Percentiles rank a stretch among this genome's conserved stretches.
Conservation (phyloP, 2,797 vertebrate genomes). For the Selene dorsalis region DNA sequence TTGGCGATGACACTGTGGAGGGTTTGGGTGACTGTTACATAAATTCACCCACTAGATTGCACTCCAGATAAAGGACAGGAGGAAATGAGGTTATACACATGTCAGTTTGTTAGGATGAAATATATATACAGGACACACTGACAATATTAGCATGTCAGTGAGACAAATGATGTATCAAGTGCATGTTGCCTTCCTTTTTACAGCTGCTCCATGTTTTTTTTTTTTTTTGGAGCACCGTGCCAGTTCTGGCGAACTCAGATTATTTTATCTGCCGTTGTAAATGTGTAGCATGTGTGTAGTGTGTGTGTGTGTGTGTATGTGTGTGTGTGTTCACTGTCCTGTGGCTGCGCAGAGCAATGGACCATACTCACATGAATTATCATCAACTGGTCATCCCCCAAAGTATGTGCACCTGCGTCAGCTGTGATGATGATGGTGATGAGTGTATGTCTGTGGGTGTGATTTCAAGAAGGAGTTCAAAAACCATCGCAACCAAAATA, state of each 20-base stretch:
- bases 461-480: constrained; percentile 8
- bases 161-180: neutral
- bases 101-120: neutral
- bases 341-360: constrained; percentile 41
- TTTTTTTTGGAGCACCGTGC: constrained; percentile 7
- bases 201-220: constrained; percentile 20
- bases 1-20: constrained; percentile 33
- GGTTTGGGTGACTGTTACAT: constrained; percentile 6
- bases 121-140: neutral
- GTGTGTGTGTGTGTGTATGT: too few relatives aligned
- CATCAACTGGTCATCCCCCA: constrained; percentile 41
- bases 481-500: neutral
- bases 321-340: constrained; percentile 33
- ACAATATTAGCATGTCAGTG: neutral
- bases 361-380: constrained; percentile 39
- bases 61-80: neutral
- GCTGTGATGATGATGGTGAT: neutral
- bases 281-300: constrained; percentile 11
- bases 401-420: constrained; percentile 40
- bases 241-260: constrained; percentile 48
- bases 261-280: constrained; percentile 31
- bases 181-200: neutral
- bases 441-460: neutral
- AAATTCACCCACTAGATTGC: constrained; percentile 12
- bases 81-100: neutral